These are phyloP conservation scores for Anthrax anthrax DNA, from an alignment of 2,888 invertebrate species.

Conservation along the genomic window DNA sequence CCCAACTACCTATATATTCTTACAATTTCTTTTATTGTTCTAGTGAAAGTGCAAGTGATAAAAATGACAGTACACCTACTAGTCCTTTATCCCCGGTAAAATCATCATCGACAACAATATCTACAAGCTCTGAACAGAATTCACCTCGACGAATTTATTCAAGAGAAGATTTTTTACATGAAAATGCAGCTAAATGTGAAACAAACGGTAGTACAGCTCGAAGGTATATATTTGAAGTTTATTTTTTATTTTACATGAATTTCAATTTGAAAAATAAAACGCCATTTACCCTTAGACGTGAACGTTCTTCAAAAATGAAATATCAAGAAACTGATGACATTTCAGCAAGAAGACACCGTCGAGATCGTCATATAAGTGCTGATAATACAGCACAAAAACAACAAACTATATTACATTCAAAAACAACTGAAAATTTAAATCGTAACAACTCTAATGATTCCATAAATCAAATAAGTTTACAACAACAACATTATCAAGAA, in stretches of 20 bases:
- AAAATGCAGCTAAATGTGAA: constrained; percentile 55
- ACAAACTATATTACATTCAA: constrained; percentile 5
- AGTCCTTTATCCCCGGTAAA: constrained; percentile 12
- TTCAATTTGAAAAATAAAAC: background rate
- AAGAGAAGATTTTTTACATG: constrained; percentile 60
- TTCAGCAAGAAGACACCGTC: constrained; percentile 10
- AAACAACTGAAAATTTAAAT: constrained; percentile 10
- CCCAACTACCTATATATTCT: too few relatives aligned
- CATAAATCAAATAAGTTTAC: constrained; percentile 6
- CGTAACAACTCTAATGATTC: constrained; percentile 12
- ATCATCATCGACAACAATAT: constrained; percentile 1
- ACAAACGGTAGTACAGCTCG: constrained; percentile 11
- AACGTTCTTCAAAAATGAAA: constrained; percentile 12
- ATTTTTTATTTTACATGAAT: background rate
- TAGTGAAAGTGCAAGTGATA: constrained; percentile 16
- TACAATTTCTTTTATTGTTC: background rate
- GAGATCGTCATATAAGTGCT: constrained; percentile 7
- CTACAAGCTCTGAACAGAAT: background rate
- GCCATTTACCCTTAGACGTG: constrained; percentile 9
- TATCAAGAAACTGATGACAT: constrained; percentile 13
- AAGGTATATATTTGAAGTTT: constrained; percentile 7
- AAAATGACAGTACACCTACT: constrained; percentile 12
- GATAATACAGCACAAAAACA: background rate
- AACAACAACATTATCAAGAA: constrained; percentile 7
- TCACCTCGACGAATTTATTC: constrained; percentile 40